These are phyloP conservation scores for Andrena cerasifolii DNA, from an alignment of 1,140 invertebrate species.

Conservation along the genomic window DNA sequence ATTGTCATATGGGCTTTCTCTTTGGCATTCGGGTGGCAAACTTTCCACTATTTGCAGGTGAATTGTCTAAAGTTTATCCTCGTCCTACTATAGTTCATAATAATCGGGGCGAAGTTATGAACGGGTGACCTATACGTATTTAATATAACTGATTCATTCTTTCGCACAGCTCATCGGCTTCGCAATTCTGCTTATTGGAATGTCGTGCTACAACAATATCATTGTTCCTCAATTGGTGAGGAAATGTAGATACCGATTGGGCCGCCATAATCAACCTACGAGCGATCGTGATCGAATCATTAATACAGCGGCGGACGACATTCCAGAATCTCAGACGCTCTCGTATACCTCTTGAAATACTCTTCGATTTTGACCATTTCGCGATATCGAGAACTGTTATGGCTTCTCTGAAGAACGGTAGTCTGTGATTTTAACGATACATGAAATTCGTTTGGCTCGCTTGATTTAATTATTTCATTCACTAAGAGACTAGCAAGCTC, in stretches of 20 bases:
- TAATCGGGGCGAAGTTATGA: not conserved
- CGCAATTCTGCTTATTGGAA: conserved; percentile 87
- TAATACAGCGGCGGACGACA: conserved; percentile 77
- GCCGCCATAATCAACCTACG: conserved; percentile 69
- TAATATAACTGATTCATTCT: not conserved
- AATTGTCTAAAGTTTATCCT: conserved; percentile 40
- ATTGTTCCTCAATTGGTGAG: conserved; percentile 81
- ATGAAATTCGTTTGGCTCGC: not conserved
- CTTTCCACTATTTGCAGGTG: conserved; percentile 91
- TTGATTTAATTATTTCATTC: conserved; percentile 1
- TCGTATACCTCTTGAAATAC: not conserved
- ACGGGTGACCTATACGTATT: not conserved
- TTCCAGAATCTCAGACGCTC: conserved; percentile 66
- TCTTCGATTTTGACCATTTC: not conserved
- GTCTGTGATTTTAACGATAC: conserved; percentile 19
- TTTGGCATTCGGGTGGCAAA: conserved; percentile 89
- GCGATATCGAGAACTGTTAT: conserved; percentile 15
- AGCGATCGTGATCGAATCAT: conserved; percentile 72
- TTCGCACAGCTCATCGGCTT: conserved; percentile 87
- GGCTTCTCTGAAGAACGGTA: conserved; percentile 17
- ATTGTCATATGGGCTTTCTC: conserved; percentile 94
- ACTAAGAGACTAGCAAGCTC: not conserved
- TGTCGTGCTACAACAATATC: conserved; percentile 90
- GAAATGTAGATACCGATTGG: conserved; percentile 68
- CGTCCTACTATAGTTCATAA: not conserved